A percentile compares a stretch with the other conserved stretches of the same genome.
Evolutionary conservation across 2,888 invertebrate genomes (phyloP).

Genomic region (Lithophane leautieri): DNA sequence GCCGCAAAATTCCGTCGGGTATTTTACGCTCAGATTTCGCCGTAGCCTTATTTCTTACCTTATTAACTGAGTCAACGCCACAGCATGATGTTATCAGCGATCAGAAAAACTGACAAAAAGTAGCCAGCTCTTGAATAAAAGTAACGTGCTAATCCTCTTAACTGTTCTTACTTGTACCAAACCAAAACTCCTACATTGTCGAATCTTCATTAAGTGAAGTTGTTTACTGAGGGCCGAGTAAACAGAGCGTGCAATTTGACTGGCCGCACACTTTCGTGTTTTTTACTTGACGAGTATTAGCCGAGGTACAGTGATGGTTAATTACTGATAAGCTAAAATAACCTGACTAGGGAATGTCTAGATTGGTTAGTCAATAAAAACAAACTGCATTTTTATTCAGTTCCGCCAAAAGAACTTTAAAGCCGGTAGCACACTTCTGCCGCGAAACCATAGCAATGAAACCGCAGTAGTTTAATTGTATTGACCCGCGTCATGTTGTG

Average conservation of each 20-base stretch:
- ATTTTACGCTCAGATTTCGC: not conserved
- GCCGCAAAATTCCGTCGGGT: not conserved
- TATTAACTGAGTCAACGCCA: not conserved
- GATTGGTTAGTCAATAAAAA: not conserved
- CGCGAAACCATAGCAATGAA: no score
- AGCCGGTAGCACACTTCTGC: no score
- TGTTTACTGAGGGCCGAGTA: conserved; percentile 75
- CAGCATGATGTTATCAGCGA: no score
- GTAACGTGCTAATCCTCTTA: not conserved
- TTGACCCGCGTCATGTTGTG: no score
- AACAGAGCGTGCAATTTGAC: conserved; percentile 66
- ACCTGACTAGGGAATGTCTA: not conserved
- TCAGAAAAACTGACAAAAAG: not conserved
- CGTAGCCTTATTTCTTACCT: not conserved
- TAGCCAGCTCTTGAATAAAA: not conserved
- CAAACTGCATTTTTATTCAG: not conserved
- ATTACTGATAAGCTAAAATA: conserved; percentile 23
- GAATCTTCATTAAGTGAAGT: conserved; percentile 79
- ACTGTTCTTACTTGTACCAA: conserved; percentile 52
- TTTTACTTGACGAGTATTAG: conserved; percentile 14
- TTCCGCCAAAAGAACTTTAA: not conserved
- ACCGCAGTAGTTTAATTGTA: no score
- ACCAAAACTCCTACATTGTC: conserved; percentile 69
- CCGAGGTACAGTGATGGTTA: not conserved
- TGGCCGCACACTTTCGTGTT: conserved; percentile 43